A percentile compares a stretch with the other conserved stretches of the same genome.
These are phyloP conservation scores for Plagiodera versicolora DNA, from an alignment of 2,888 invertebrate species.

Conservation along the genomic window DNA sequence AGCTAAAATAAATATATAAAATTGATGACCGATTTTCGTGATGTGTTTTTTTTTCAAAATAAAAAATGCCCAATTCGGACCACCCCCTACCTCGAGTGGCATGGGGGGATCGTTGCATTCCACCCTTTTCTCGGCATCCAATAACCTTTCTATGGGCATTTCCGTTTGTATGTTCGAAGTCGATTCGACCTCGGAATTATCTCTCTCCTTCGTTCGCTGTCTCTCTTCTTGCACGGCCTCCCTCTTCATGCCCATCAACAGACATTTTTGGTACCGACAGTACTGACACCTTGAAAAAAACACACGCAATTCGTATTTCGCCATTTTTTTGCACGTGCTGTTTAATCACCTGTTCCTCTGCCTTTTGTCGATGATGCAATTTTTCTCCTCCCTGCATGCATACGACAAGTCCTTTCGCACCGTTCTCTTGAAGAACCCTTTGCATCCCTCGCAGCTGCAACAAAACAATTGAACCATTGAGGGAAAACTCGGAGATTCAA, in stretches of 20 bases:
- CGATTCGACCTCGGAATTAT: constrained; percentile 78
- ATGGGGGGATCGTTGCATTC: constrained; percentile 64
- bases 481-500: no score
- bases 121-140: constrained; percentile 85
- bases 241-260: constrained; percentile 95
- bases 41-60: no score
- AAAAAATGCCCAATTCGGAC: no score
- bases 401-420: constrained; percentile 96
- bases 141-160: constrained; percentile 89
- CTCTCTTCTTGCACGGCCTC: constrained; percentile 94
- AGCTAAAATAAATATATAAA: no score
- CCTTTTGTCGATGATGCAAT: constrained; percentile 94
- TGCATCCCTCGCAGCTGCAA: constrained; percentile 93
- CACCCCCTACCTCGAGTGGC: constrained; percentile 60
- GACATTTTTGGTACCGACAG: constrained; percentile 97
- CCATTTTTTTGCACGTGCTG: no score
- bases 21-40: no score
- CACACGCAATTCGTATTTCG: no score
- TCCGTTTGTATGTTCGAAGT: constrained; percentile 74
- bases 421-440: constrained; percentile 98
- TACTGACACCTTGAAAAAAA: constrained; percentile 79
- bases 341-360: constrained; percentile 86
- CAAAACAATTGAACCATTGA: no score
- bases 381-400: constrained; percentile 93
- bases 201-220: constrained; percentile 77